Base-by-base conservation (phyloP, 2,888 invertebrate genomes). In the Cylindroiulus punctatus region DNA sequence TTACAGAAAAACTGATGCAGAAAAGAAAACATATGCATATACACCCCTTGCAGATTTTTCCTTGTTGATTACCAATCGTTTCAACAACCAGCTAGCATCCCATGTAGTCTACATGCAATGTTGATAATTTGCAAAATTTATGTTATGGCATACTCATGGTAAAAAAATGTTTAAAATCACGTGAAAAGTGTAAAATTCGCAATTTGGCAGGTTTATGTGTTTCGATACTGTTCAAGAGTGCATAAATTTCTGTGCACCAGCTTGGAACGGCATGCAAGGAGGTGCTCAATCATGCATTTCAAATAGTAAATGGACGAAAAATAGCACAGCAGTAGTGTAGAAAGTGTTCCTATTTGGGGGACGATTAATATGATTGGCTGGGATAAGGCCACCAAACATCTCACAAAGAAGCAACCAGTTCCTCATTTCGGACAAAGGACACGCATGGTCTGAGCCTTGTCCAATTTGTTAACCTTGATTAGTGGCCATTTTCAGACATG, bases 401-500 rank as follows among this genome's bases (percentile, higher is more conserved):
- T 26, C 26, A 22, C 5, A 8, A 65, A 65, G 26, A 22, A 65
- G 12, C 65, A 65, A 65, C 26, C 65, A 65, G 65, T 65, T 65
- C 65, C 65, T 26, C 22, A 65, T 65, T 22, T 65, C 12, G 65
- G 65, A 65, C 26, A 65, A 65, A 26, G 22, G 65, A 65, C 65
- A 26, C 65, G 26, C 65, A 65, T 65, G 10, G 65, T 26, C 7
- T 5, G 7, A 65, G 65, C 65, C 65, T 65, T 26, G 65, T 65
- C 0, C 65, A 65, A 65, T 65, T 65, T 65, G n/a, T 22, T 65
- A 65, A 65, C 65, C 65, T 65, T 65, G 65, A 65, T 22, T 26
- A 22, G 65, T 65, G 65, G 65, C 65, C 26, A 65, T 65, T 65
- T 65, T 65, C 22, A 65, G 65, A 22, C 65, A 65, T 65, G 57